Conservation (phyloP, 2,797 vertebrate genomes). For the Pitangus sulphuratus region DNA sequence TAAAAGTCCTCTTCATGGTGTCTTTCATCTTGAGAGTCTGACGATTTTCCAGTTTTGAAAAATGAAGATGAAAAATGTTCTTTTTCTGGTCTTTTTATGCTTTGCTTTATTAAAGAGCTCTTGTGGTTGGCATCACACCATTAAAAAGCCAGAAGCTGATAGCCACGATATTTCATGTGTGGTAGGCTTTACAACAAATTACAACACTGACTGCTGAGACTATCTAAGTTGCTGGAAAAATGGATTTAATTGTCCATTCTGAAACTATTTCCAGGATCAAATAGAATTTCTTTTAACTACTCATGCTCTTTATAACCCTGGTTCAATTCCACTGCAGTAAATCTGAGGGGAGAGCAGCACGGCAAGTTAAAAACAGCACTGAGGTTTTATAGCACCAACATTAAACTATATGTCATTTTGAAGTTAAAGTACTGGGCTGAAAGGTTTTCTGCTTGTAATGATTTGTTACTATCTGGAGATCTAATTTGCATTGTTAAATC, state of each 20-base stretch:
- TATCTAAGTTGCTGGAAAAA: slow-evolving; percentile 40
- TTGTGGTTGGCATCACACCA: neutral
- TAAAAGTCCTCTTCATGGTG: neutral
- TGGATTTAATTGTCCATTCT: slow-evolving; percentile 67
- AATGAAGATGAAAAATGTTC: slow-evolving; percentile 5
- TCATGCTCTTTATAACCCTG: slow-evolving; percentile 60
- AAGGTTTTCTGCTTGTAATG: slow-evolving; percentile 6
- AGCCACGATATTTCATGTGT: slow-evolving; percentile 35
- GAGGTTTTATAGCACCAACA: slow-evolving; percentile 51
- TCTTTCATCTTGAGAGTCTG: neutral
- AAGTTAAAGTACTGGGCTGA: slow-evolving; percentile 54
- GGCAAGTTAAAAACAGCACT: slow-evolving; percentile 18
- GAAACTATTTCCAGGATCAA: slow-evolving; percentile 63
- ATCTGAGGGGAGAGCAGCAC: slow-evolving; percentile 47
- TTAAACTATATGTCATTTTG: slow-evolving; percentile 60
- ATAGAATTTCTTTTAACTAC: slow-evolving; percentile 71
- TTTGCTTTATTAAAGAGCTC: slow-evolving; percentile 31
- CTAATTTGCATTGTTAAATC: slow-evolving; percentile 39
- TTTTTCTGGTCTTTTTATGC: neutral
- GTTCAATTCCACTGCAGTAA: slow-evolving; percentile 58
- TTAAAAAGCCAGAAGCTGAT: slow-evolving; percentile 48
- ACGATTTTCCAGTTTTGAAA: slow-evolving; percentile 14
- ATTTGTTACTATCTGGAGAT: slow-evolving; percentile 35
- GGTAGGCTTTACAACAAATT: slow-evolving; percentile 50
- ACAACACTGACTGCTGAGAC: slow-evolving; percentile 33